phyloP scores from a whole-genome alignment of 2,113 vertebrate genomes.

The Chionodraco myersi region DNA sequence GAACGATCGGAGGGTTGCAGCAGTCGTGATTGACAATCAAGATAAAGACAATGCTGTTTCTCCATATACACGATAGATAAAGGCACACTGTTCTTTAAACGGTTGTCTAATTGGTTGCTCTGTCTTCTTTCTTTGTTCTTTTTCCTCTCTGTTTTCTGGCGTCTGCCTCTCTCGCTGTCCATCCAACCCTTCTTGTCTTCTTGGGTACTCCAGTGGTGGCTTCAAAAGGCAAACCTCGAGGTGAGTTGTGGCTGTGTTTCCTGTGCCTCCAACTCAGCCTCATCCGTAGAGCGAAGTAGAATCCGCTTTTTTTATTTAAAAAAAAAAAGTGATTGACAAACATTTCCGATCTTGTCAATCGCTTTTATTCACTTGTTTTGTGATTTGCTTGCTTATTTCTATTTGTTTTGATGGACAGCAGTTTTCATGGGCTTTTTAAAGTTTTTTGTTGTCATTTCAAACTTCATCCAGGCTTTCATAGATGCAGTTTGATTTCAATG shows the following conservation, averaged over 20 bases:
- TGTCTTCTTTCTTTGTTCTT: conserved; percentile 73
- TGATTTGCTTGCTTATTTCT: not conserved
- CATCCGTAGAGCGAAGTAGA: not conserved
- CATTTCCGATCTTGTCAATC: not conserved
- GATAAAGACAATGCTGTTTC: conserved; percentile 56
- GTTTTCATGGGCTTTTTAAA: not conserved
- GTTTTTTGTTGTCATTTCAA: not conserved
- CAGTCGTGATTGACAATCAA: conserved; percentile 50
- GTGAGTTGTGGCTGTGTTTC: conserved; percentile 78
- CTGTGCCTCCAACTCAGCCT: conserved; percentile 30
- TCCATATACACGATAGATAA: conserved; percentile 34
- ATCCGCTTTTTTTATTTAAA: not conserved
- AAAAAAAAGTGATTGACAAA: not conserved
- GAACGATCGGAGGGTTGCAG: conserved; percentile 32
- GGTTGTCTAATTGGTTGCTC: conserved; percentile 77
- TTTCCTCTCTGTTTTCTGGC: conserved; percentile 56
- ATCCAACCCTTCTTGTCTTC: conserved; percentile 60
- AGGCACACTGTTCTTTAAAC: conserved; percentile 50
- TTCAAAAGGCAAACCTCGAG: conserved; percentile 86
- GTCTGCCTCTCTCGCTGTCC: conserved; percentile 66
- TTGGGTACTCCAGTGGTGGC: conserved; percentile 82
- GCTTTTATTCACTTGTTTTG: not conserved
- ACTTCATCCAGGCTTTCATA: not conserved
- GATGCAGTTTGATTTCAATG: not conserved
- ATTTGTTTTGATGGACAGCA: not conserved